Conservation (phyloP, 1,140 invertebrate species). For the Pogonus chalceus region DNA sequence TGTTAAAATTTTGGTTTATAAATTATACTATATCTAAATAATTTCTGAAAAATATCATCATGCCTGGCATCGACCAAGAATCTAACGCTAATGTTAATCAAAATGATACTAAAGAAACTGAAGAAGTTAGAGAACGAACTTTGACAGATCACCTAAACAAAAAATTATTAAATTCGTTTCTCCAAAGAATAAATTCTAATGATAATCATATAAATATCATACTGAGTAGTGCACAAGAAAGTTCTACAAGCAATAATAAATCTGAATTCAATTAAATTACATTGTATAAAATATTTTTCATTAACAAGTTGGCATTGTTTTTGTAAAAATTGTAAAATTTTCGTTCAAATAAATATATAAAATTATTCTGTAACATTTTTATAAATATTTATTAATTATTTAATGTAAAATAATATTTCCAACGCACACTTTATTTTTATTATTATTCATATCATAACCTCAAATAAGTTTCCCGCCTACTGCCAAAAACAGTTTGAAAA, state of each 20-base stretch:
- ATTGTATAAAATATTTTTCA: neutral
- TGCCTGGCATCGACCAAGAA: conserved; percentile 1
- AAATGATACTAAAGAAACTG: conserved; percentile 12
- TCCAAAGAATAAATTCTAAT: conserved; percentile 45
- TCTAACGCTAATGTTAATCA: neutral
- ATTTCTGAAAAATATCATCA: neutral
- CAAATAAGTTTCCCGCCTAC: conserved; percentile 5
- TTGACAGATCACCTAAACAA: conserved; percentile 52
- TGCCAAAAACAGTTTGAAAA: conserved; percentile 8
- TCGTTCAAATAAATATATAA: neutral
- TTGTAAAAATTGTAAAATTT: neutral
- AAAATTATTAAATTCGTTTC: conserved; percentile 45
- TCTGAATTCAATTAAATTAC: conserved; percentile 7
- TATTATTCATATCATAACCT: neutral
- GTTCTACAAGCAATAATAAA: conserved; percentile 13
- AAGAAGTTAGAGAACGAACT: conserved; percentile 42
- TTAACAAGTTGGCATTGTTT: neutral
- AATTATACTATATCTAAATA: no score
- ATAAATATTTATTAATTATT: conserved; percentile 13
- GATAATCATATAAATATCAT: conserved; percentile 10
- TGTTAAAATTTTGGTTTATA: no score
- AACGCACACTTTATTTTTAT: conserved; percentile 7
- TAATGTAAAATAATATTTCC: neutral
- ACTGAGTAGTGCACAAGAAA: conserved; percentile 12
- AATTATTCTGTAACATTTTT: neutral